phyloP scores from a whole-genome alignment of 2,888 invertebrate species.

The Deroplatys truncata region DNA sequence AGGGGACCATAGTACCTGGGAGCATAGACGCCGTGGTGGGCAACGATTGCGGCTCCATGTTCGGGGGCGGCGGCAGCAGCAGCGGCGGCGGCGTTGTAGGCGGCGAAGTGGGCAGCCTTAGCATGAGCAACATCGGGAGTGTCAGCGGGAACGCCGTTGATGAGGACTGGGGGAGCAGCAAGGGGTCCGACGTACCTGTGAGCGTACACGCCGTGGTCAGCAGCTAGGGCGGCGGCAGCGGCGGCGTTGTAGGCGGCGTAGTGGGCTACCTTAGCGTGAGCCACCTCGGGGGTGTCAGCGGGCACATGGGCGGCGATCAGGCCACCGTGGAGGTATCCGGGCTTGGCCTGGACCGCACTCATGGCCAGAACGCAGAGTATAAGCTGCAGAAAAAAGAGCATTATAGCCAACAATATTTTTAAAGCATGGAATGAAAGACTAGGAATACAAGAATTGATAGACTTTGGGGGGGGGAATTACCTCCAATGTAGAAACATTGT shows the following conservation, averaged over 20 bases:
- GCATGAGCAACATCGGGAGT: conserved; percentile 51
- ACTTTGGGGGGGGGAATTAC: no score
- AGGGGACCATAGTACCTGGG: neutral
- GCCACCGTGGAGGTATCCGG: neutral
- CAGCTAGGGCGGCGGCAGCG: neutral
- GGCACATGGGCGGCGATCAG: neutral
- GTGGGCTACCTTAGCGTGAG: conserved; percentile 52
- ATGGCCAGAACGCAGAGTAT: neutral
- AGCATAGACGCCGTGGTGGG: neutral
- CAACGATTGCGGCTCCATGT: neutral
- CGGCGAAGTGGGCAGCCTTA: conserved; percentile 47
- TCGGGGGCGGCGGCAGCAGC: conserved; percentile 2
- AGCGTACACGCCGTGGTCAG: neutral
- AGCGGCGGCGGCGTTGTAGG: neutral
- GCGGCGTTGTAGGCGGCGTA: conserved; percentile 33
- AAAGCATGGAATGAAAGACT: no score
- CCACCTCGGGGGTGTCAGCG: conserved; percentile 47
- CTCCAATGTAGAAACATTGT: no score
- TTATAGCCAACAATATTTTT: no score
- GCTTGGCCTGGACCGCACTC: neutral
- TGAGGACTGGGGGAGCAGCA: neutral
- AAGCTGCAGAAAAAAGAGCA: neutral
- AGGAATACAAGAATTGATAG: no score
- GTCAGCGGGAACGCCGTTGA: neutral
- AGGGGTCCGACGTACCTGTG: neutral